phyloP scores from a whole-genome alignment of 2,888 invertebrate genomes.

The Margaritifera margaritifera region DNA sequence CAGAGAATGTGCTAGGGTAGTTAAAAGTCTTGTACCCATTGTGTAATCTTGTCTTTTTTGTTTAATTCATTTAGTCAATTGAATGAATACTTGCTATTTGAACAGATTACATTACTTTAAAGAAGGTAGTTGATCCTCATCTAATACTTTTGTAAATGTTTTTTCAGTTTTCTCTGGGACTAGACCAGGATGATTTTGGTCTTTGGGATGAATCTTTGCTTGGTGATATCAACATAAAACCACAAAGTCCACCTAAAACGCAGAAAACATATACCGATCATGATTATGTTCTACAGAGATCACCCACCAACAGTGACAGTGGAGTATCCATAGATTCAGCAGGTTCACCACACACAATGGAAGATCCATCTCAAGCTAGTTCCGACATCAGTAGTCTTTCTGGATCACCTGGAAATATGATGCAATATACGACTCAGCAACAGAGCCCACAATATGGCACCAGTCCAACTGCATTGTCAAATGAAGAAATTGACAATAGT shows the following conservation, averaged over 20 bases:
- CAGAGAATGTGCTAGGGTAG: neutral
- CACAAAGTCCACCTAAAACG: conserved; percentile 4
- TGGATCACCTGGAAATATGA: conserved; percentile 37
- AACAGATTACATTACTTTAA: neutral
- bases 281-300: conserved; percentile 57
- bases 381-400: conserved; percentile 34
- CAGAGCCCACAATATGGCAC: conserved; percentile 16
- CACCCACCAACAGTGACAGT: conserved; percentile 63
- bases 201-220: conserved; percentile 25
- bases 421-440: conserved; percentile 22
- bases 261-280: conserved; percentile 47
- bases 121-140: neutral
- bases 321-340: conserved; percentile 58
- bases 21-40: neutral
- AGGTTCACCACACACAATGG: conserved; percentile 37
- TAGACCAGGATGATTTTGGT: conserved; percentile 33
- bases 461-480: conserved; percentile 21
- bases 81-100: neutral
- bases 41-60: too few relatives aligned
- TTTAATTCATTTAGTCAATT: too few relatives aligned
- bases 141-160: conserved; percentile 3
- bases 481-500: conserved; percentile 17
- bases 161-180: conserved; percentile 52
- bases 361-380: conserved; percentile 28
- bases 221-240: conserved; percentile 9